Conservation (phyloP, 2,888 invertebrate species). For the Leptodirus hochenwartii region DNA sequence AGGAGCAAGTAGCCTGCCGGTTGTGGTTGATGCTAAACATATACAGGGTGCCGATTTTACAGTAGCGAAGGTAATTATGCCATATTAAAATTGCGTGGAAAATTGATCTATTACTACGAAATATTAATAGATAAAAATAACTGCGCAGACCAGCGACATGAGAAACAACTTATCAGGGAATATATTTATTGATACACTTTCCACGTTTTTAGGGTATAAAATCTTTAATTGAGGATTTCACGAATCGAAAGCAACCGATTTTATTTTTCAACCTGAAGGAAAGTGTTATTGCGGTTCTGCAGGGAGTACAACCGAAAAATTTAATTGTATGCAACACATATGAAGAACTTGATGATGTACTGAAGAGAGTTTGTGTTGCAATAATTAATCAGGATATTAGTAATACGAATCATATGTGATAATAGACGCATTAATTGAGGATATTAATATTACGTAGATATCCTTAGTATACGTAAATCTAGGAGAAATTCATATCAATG, state of each 20-base stretch:
- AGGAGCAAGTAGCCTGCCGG: conserved; percentile 35
- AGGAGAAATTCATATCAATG: conserved; percentile 1
- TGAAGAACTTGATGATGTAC: conserved; percentile 32
- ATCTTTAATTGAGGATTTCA: conserved; percentile 36
- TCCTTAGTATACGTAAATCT: background rate
- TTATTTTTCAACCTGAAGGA: conserved; percentile 39
- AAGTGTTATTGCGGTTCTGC: conserved; percentile 35
- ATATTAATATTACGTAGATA: background rate
- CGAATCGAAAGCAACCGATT: conserved; percentile 34
- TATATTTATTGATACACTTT: conserved; percentile 1
- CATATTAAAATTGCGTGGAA: background rate
- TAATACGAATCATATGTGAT: too few relatives aligned
- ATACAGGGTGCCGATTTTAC: conserved; percentile 47
- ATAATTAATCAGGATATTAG: too few relatives aligned
- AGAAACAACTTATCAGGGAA: background rate
- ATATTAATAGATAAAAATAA: too few relatives aligned
- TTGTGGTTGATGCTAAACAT: conserved; percentile 42
- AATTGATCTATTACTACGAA: too few relatives aligned
- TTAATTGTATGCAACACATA: conserved; percentile 35
- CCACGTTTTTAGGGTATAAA: conserved; percentile 37
- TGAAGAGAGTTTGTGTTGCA: conserved; percentile 22
- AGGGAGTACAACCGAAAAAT: conserved; percentile 36
- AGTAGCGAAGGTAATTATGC: conserved; percentile 34
- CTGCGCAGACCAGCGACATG: background rate
- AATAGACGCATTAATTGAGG: conserved; percentile 1